Conservation (phyloP, 2,797 vertebrate species). For the Astyanax mexicanus region DNA sequence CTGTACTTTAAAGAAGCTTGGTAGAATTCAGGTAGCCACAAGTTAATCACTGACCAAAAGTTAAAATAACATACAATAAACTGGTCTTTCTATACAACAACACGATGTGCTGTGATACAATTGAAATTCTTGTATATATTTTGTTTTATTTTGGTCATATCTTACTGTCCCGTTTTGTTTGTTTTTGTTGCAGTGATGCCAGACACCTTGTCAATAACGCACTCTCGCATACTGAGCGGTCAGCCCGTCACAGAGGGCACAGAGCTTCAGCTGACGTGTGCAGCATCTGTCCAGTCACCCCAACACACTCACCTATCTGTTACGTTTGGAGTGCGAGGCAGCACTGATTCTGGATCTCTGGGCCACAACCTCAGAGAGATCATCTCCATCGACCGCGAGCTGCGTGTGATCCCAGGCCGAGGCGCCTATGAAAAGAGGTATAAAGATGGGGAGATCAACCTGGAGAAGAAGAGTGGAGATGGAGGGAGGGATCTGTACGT, state of each 20-base stretch:
- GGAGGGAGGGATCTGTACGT: conserved; percentile 75
- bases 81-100: no score
- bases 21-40: no score
- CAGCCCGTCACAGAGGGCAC: conserved; percentile 81
- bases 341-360: conserved; percentile 51
- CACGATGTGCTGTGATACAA: no score
- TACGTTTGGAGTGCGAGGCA: conserved; percentile 78
- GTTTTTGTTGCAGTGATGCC: conserved; percentile 87
- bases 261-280: conserved; percentile 82
- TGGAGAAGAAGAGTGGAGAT: conserved; percentile 81
- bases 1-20: no score
- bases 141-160: no score
- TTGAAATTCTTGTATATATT: no score
- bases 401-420: conserved; percentile 73
- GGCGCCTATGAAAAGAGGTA: conserved; percentile 77
- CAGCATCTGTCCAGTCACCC: conserved; percentile 76
- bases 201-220: conserved; percentile 84
- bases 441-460: conserved; percentile 75
- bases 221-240: conserved; percentile 72
- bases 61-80: no score
- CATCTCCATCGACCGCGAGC: conserved; percentile 80
- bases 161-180: no score
- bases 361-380: conserved; percentile 79
- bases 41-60: no score
- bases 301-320: conserved; percentile 88